Conservation (phyloP, 1,140 invertebrate genomes). For the Melipona quadrifasciata region DNA sequence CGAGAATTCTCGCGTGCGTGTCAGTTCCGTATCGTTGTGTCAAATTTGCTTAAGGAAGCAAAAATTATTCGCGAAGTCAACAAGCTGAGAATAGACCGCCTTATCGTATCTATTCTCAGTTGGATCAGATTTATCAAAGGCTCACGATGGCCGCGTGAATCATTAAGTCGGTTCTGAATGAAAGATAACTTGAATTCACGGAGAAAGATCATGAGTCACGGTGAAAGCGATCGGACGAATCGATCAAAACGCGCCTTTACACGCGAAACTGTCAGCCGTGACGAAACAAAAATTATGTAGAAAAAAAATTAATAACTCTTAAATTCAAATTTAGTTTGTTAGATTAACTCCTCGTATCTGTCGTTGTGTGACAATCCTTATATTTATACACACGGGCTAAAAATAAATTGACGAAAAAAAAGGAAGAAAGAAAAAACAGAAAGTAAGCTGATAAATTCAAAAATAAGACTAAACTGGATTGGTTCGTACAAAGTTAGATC, state of each 20-base stretch:
- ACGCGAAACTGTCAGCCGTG: not conserved
- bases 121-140: not conserved
- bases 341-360: not conserved
- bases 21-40: fast-evolving
- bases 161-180: conserved; percentile 3
- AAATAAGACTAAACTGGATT: not conserved
- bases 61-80: not conserved
- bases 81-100: not conserved
- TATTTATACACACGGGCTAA: not conserved
- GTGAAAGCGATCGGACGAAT: conserved; percentile 10
- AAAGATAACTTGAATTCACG: conserved; percentile 13
- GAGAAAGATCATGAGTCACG: conserved; percentile 20
- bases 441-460: no score
- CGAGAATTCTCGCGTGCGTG: no score
- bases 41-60: not conserved
- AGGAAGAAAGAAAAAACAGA: no score
- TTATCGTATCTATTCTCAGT: not conserved
- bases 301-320: not conserved
- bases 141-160: not conserved
- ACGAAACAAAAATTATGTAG: not conserved
- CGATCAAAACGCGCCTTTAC: not conserved
- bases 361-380: not conserved
- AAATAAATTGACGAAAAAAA: no score
- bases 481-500: not conserved
- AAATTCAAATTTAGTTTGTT: not conserved